These are phyloP conservation scores for Tragelaphus strepsiceros DNA, from an alignment of 2,113 vertebrate species.

Conservation along the genomic window DNA sequence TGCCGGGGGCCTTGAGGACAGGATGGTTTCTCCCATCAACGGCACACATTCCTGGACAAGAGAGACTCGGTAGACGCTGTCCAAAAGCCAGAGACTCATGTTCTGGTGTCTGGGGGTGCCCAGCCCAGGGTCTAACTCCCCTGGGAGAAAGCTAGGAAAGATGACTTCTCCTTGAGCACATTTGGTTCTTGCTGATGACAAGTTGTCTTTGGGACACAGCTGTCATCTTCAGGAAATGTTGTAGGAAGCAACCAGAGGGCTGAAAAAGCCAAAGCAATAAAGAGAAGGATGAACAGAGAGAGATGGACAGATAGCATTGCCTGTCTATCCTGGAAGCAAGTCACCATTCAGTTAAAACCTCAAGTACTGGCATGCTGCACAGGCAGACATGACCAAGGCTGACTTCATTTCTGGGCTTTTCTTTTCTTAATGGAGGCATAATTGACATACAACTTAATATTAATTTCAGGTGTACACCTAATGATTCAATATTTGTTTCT, in stretches of 20 bases:
- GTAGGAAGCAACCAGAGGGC: neutral
- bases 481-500: neutral
- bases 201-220: neutral
- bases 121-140: neutral
- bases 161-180: neutral
- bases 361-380: neutral
- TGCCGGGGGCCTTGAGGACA: neutral
- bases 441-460: neutral
- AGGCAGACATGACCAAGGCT: neutral
- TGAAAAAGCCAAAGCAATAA: neutral
- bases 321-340: neutral
- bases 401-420: neutral
- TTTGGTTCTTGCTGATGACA: neutral
- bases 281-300: neutral
- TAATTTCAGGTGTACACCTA: neutral
- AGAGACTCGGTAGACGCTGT: neutral
- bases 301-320: neutral
- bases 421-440: neutral
- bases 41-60: fast-evolving
- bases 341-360: neutral
- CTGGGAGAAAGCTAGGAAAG: neutral
- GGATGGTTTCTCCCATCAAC: neutral
- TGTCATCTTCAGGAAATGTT: neutral
- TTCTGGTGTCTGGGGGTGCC: neutral
- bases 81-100: neutral